A percentile compares a stretch with the other conserved stretches of the same genome.
phyloP scores from a whole-genome alignment of 2,888 invertebrate genomes.

The Sphinx pinastri region DNA sequence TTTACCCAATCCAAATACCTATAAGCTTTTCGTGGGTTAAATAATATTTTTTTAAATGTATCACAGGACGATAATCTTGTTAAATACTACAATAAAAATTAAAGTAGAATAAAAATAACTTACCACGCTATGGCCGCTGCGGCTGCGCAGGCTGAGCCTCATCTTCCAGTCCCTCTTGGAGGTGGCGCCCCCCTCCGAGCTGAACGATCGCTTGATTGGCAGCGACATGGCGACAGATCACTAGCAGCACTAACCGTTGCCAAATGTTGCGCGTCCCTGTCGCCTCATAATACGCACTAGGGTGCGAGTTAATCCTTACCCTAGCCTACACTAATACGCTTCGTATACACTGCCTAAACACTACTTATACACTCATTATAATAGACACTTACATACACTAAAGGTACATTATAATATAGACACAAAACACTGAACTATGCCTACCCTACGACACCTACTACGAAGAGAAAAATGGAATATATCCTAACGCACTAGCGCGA shows the following conservation, averaged over 20 bases:
- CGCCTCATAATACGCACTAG: constrained; percentile 42
- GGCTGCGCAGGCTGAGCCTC: constrained; percentile 88
- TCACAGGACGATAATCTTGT: too few relatives aligned
- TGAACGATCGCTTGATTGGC: constrained; percentile 86
- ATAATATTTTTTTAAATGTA: too few relatives aligned
- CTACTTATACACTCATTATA: neutral
- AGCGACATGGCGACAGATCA: constrained; percentile 57
- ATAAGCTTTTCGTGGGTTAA: too few relatives aligned
- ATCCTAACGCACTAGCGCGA: neutral
- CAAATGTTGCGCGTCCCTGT: constrained; percentile 54
- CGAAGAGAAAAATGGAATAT: too few relatives aligned
- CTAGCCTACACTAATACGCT: neutral
- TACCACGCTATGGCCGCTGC: constrained; percentile 85
- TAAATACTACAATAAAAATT: too few relatives aligned
- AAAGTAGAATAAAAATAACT: constrained; percentile 42
- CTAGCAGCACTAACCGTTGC: constrained; percentile 39
- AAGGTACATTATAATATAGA: too few relatives aligned
- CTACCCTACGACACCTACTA: neutral
- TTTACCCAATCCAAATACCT: too few relatives aligned
- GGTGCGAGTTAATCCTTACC: neutral
- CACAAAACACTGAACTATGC: neutral
- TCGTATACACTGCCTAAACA: neutral
- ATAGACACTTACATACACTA: too few relatives aligned
- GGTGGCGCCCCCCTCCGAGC: constrained; percentile 84
- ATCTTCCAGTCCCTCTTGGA: constrained; percentile 88